These are phyloP conservation scores for Drepana arcuata DNA, from an alignment of 1,140 invertebrate genomes.

Conservation along the genomic window DNA sequence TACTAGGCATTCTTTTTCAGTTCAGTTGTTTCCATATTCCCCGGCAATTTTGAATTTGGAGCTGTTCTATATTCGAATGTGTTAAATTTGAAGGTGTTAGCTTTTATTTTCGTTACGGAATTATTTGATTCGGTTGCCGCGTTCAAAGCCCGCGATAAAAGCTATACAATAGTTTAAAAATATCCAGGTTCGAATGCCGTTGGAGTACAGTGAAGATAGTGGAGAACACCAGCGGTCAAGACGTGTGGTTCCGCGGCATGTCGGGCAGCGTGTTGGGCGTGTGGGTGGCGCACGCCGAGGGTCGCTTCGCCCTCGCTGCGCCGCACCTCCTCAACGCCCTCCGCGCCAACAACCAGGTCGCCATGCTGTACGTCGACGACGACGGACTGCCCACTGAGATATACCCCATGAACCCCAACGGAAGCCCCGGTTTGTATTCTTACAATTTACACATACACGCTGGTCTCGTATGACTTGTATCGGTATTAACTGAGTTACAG, in stretches of 20 bases:
- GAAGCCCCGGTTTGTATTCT: constrained; percentile 84
- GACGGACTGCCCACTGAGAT: constrained; percentile 79
- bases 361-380: constrained; percentile 90
- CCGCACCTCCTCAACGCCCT: constrained; percentile 73
- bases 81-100: no score
- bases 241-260: constrained; percentile 93
- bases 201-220: constrained; percentile 88
- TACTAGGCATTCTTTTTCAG: no score
- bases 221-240: constrained; percentile 69
- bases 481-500: no score
- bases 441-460: no score
- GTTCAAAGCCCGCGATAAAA: no score
- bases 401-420: constrained; percentile 97
- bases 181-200: constrained; percentile 82
- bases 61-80: no score
- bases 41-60: no score
- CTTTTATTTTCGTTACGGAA: no score
- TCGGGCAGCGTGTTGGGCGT: constrained; percentile 87
- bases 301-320: constrained; percentile 78
- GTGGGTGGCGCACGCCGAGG: constrained; percentile 98
- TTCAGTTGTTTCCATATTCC: no score
- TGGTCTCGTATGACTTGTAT: no score
- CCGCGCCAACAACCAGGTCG: constrained; percentile 76
- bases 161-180: no score
- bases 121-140: no score